These are phyloP conservation scores for Listronotus bonariensis DNA, from an alignment of 1,140 invertebrate species.

Conservation along the genomic window DNA sequence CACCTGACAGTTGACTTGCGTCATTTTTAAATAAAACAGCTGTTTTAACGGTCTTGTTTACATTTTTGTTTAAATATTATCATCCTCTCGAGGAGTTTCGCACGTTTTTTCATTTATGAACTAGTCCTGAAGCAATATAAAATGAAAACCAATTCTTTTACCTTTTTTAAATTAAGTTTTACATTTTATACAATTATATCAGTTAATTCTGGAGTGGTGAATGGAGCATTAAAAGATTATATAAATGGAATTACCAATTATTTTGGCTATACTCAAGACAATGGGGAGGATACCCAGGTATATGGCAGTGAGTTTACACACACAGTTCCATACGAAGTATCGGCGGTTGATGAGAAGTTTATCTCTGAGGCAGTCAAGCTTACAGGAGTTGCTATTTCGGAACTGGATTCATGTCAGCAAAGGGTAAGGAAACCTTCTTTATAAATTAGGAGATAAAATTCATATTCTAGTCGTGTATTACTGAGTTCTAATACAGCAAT, in stretches of 20 bases:
- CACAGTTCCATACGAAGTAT: constrained; percentile 64
- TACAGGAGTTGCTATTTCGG: constrained; percentile 62
- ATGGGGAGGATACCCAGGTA: neutral
- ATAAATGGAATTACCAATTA: constrained; percentile 13
- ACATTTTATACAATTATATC: no score
- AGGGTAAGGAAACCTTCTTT: constrained; percentile 56
- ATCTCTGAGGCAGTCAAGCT: constrained; percentile 65
- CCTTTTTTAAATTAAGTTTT: no score
- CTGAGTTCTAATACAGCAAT: no score
- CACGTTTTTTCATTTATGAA: no score
- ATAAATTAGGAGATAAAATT: neutral
- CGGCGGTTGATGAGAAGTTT: constrained; percentile 68
- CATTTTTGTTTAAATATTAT: no score
- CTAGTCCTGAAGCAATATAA: no score
- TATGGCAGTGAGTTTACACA: neutral
- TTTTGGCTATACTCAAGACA: constrained; percentile 10
- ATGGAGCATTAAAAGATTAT: constrained; percentile 20
- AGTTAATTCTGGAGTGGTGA: no score
- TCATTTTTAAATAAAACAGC: no score
- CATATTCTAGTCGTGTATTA: neutral
- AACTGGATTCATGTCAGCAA: constrained; percentile 69
- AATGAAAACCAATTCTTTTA: no score
- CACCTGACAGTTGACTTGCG: no score
- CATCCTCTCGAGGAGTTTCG: no score
- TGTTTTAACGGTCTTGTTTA: no score